A percentile compares a stretch with the other conserved stretches of the same genome.
Evolutionary conservation across 2,113 vertebrate species (phyloP).

Genomic region (Bos indicus): DNA sequence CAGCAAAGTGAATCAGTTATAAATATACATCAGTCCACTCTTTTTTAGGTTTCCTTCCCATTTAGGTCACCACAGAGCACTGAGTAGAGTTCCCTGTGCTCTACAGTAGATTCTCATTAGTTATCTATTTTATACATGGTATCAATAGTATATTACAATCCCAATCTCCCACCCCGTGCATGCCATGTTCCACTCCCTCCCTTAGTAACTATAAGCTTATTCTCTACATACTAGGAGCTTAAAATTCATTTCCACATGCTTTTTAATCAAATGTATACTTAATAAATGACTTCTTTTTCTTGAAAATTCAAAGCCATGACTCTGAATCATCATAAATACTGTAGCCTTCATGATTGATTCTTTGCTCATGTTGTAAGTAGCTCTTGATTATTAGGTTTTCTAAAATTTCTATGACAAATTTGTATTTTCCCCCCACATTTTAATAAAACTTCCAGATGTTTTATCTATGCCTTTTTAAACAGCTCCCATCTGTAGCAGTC

Average conservation of each 20-base stretch:
- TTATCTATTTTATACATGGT: background rate
- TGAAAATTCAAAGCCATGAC: background rate
- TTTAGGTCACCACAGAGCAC: background rate
- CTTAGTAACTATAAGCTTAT: background rate
- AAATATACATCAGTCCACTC: background rate
- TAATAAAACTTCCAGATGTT: background rate
- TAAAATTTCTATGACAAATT: background rate
- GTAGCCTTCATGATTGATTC: background rate
- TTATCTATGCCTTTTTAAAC: background rate
- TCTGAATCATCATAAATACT: constrained; percentile 8
- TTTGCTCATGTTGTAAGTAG: background rate
- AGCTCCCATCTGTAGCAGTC: background rate
- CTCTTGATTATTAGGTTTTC: constrained; percentile 26
- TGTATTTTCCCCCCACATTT: background rate
- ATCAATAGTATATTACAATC: background rate
- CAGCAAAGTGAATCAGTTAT: background rate
- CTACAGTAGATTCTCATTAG: background rate
- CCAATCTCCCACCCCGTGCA: background rate
- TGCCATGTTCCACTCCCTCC: background rate
- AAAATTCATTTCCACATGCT: background rate
- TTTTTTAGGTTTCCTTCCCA: background rate
- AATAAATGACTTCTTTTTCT: background rate
- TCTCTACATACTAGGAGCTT: background rate
- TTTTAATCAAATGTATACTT: constrained; percentile 16
- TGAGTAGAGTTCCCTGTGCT: background rate